Conservation (phyloP, 2,888 invertebrate genomes). For the Frankliniella fusca region DNA sequence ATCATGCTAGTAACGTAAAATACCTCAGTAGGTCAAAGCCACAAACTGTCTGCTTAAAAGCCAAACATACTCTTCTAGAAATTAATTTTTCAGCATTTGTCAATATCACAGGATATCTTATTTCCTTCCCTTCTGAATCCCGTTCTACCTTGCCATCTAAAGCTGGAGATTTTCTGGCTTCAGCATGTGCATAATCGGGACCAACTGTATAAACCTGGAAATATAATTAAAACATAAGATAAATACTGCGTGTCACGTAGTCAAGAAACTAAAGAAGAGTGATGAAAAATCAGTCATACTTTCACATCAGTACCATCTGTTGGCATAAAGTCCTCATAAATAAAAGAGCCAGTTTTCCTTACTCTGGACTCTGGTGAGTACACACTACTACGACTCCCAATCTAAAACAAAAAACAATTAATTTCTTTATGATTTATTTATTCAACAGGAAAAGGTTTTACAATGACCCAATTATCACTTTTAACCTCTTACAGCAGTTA, state of each 20-base stretch:
- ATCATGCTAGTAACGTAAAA: constrained; percentile 34
- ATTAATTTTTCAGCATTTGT: constrained; percentile 96
- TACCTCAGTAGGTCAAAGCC: constrained; percentile 93
- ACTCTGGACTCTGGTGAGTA: constrained; percentile 96
- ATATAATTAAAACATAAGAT: constrained; percentile 35
- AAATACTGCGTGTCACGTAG: constrained; percentile 27
- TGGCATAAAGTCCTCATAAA: constrained; percentile 99
- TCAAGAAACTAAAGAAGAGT: not conserved
- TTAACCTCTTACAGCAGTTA: no score
- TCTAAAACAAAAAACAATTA: constrained; percentile 54
- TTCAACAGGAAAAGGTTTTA: not conserved
- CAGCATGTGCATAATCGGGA: constrained; percentile 98
- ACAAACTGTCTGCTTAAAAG: constrained; percentile 97
- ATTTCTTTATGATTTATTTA: not conserved
- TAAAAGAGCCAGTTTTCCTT: constrained; percentile 94
- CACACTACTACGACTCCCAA: constrained; percentile 96
- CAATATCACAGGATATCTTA: constrained; percentile 96
- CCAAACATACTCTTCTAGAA: constrained; percentile 93
- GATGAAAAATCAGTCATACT: constrained; percentile 44
- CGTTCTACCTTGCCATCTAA: constrained; percentile 97
- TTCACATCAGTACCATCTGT: constrained; percentile 88
- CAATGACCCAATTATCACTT: not conserved
- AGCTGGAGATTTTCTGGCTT: constrained; percentile 97
- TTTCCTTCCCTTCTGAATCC: constrained; percentile 96
- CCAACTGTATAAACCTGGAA: constrained; percentile 95